Conservation (phyloP, 1,140 invertebrate species). For the Wasmannia auropunctata region DNA sequence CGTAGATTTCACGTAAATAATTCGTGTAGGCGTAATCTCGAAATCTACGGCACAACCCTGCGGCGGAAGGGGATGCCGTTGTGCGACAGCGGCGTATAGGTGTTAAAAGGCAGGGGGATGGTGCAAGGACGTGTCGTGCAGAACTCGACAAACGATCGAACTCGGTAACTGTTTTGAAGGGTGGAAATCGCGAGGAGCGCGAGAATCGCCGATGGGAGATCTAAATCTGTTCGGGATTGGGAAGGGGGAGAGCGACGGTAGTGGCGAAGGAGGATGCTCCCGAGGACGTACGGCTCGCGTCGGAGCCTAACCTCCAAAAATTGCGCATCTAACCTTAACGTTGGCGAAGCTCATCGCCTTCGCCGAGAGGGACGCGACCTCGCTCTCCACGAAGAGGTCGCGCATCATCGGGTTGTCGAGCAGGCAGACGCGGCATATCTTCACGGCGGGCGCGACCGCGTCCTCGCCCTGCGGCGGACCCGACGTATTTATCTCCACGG, state of each 20-base stretch:
- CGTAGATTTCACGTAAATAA: too few relatives aligned
- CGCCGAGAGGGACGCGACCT: slow-evolving; percentile 74
- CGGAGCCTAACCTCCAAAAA: slow-evolving; percentile 75
- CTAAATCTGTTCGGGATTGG: not conserved
- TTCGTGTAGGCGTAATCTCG: too few relatives aligned
- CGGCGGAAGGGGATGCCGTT: too few relatives aligned
- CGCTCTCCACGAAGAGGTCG: slow-evolving; percentile 78
- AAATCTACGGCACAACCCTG: too few relatives aligned
- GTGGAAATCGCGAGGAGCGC: not conserved
- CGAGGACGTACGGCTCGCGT: not conserved
- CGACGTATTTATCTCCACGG: slow-evolving; percentile 81
- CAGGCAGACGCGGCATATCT: slow-evolving; percentile 82
- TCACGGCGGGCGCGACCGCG: slow-evolving; percentile 71
- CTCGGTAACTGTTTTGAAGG: too few relatives aligned
- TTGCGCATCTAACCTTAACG: slow-evolving; percentile 82
- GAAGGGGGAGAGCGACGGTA: not conserved
- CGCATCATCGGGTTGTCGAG: slow-evolving; percentile 78
- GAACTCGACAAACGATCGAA: not conserved
- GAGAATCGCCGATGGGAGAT: too few relatives aligned
- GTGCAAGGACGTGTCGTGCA: not conserved
- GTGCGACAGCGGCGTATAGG: too few relatives aligned
- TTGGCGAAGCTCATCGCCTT: slow-evolving; percentile 83
- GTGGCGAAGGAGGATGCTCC: not conserved
- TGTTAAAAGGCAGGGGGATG: too few relatives aligned
- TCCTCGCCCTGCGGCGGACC: slow-evolving; percentile 75